These are phyloP conservation scores for Steinernema khuongi DNA, from an alignment of 1,140 invertebrate species.

Conservation along the genomic window DNA sequence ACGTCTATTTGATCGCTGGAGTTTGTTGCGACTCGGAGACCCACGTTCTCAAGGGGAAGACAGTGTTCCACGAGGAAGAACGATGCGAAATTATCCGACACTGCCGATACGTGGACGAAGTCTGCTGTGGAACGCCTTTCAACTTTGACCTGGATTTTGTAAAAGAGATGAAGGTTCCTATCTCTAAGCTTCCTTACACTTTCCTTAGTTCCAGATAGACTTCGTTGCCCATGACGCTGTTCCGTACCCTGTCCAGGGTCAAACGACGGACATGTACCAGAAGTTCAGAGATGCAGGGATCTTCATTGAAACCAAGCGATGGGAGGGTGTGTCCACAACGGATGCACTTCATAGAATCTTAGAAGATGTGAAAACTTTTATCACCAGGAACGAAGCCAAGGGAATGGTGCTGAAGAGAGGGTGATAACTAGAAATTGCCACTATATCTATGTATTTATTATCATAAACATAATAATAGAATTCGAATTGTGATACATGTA, in stretches of 20 bases:
- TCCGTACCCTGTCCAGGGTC: conserved; percentile 22
- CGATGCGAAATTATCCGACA: conserved; percentile 24
- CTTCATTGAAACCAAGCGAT: not conserved
- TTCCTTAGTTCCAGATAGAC: conserved; percentile 28
- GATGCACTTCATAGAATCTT: not conserved
- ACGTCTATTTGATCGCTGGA: conserved; percentile 93
- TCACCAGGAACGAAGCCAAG: not conserved
- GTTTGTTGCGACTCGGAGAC: conserved; percentile 32
- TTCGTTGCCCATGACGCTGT: conserved; percentile 33
- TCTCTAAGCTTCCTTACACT: not conserved
- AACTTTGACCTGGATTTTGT: conserved; percentile 29
- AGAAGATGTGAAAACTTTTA: not conserved
- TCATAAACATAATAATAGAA: no score
- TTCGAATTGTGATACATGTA: no score
- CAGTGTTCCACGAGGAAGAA: conserved; percentile 33
- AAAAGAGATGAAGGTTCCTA: conserved; percentile 31
- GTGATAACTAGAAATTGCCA: no score
- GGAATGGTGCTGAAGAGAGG: no score
- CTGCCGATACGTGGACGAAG: conserved; percentile 37
- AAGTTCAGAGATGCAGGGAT: not conserved
- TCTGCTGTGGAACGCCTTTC: not conserved
- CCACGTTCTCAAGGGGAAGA: conserved; percentile 15
- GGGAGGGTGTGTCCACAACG: not conserved
- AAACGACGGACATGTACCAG: not conserved
- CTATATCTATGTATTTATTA: no score